Evolutionary conservation across 2,113 vertebrate genomes (phyloP), one percentile per base, ranked within the genome.

Genomic region (Oostethus manadensis): DNA sequence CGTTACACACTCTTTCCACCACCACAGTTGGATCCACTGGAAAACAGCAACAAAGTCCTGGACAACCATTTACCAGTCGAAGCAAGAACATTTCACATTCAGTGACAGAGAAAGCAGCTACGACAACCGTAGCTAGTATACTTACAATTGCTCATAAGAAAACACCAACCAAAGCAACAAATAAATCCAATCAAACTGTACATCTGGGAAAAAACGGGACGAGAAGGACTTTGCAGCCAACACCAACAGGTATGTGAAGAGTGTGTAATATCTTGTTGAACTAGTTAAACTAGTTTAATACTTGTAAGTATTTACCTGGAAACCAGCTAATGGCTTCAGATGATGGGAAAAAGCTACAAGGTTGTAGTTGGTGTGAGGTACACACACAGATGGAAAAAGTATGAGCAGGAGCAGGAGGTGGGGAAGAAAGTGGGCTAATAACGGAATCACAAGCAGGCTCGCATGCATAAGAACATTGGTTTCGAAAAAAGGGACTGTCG

Each of bases 181-280:
- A 33, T 51, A 67, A 42, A 26, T 57, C 53, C 35, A 70, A 62
- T 26, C 74, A 74, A 77, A 57, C 62, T 15, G 33, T 59, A 45
- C 47, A 62, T 22, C 44, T 2, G 13, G 74, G 66, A 62, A 61
- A n/a, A 61, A 67, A 58, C 18, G 29, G 60, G 59, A 16, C 69
- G 8, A 55, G 51, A 10, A 60, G 77, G 18, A 76, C 68, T 33
- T 8, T 58, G 17, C 53, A 71, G 57, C 47, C 73, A 16, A 56
- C 73, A 21, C 67, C 44, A 15, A 66, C 62, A 56, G 87, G 87
- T 88, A 77, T 70, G 64, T 72, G 50, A 64, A 11, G 14, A 50
- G 16, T 35, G 42, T 50, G 35, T 43, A 29, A 53, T 18, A 60
- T 8, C 43, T 45, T 13, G 40, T 18, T 45, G 35, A 38, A 62